These are phyloP conservation scores for Yponomeuta plumbellus DNA, from an alignment of 2,888 invertebrate species.

Conservation along the genomic window DNA sequence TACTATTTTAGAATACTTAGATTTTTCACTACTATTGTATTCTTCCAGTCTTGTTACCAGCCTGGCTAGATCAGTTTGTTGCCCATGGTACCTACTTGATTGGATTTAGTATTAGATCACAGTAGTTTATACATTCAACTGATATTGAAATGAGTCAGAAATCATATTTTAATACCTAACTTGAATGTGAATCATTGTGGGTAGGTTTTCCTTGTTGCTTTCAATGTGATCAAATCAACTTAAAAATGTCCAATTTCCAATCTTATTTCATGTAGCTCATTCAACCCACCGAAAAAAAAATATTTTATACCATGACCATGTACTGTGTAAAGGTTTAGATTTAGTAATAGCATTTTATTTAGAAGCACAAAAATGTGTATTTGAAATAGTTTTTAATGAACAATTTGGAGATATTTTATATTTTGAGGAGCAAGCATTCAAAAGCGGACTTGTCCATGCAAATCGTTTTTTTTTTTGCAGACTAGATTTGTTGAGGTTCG, in stretches of 20 bases:
- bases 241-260: background rate
- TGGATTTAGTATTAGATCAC: background rate
- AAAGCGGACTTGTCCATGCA: too few species aligned
- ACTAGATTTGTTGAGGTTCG: too few species aligned
- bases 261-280: background rate
- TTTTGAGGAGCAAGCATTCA: too few species aligned
- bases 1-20: background rate
- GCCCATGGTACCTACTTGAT: background rate
- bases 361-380: background rate
- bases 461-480: too few species aligned
- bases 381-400: background rate
- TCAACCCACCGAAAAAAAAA: background rate
- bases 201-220: background rate
- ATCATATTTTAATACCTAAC: background rate
- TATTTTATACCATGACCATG: background rate
- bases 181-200: background rate
- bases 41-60: background rate
- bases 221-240: background rate
- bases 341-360: background rate
- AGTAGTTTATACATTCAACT: background rate
- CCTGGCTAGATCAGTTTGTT: background rate
- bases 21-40: constrained; percentile 13
- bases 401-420: background rate
- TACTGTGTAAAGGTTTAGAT: background rate
- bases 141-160: background rate